Evolutionary conservation across 2,888 invertebrate genomes (phyloP), one percentile per base, ranked within the genome.

Genomic region (Diabrotica balteata): DNA sequence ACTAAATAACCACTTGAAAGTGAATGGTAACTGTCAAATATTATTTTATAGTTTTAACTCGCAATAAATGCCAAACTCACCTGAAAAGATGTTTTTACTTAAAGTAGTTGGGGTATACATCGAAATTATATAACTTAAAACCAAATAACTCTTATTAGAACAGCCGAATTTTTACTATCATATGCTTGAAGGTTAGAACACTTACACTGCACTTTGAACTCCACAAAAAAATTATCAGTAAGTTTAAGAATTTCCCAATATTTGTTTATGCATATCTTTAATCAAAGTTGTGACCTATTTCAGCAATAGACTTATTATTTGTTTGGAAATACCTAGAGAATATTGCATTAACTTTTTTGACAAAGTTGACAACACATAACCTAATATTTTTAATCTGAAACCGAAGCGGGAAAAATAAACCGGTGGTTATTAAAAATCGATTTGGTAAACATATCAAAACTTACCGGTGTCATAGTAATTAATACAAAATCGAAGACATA

Each of bases 21-120:
- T 32, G 32, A 32, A 5, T 32, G 1, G 47, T 54, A 53, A 52
- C 49, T 59, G 59, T 67, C 55, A 11, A 49, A 7, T 17, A 7
- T 32, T 50, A 50, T 45, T 63, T 63, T 55, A 44, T 47, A 46
- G 7, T 9, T 22, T 49, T 10, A 54, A 53, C 17, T 47, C 46
- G 44, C 32, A 49, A 42, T 52, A 43, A 42, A 32, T 45, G 8
- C 11, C 57, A 59, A 55, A 55, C 66, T 69, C 46, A 69, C 69
- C 66, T 64, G 75, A 74, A 75, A 77, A 73, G 74, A 80, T 78
- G 77, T 78, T 79, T 77, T 79, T 80, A 78, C 80, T 72, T 75
- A 77, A 74, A 73, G 77, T 75, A 68, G 78, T 77, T 76, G 76
- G 74, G 72, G 77, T 80, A 76, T 78, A 81, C 82, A 82, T 82